Conservation (phyloP, 2,888 invertebrate genomes). For the Leucozona laternaria region DNA sequence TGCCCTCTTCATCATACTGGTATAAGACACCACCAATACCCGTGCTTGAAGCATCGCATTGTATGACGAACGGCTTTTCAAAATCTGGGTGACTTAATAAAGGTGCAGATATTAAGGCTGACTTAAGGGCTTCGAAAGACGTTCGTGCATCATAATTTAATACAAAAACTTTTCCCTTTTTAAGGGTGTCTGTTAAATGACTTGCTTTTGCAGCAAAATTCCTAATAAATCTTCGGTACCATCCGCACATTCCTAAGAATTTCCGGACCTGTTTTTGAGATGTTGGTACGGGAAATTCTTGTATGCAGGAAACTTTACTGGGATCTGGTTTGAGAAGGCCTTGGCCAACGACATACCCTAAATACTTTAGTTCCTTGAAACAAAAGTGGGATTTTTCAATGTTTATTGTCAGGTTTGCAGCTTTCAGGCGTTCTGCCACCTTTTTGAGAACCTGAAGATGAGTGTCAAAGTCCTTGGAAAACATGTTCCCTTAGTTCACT, state of each 20-base stretch:
- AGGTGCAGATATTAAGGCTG: not conserved
- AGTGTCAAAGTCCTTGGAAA: conserved; percentile 55
- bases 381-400: conserved; percentile 45
- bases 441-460: conserved; percentile 57
- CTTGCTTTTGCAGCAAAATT: conserved; percentile 43
- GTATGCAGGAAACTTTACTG: conserved; percentile 27
- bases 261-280: conserved; percentile 66
- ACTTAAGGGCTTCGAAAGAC: not conserved
- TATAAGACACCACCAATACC: not conserved
- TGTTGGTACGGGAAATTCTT: conserved; percentile 70
- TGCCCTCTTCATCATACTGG: not conserved
- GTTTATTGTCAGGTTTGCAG: conserved; percentile 69
- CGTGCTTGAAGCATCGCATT: not conserved
- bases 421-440: conserved; percentile 44
- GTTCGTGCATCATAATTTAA: not conserved
- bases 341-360: conserved; percentile 62
- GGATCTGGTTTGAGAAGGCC: conserved; percentile 58
- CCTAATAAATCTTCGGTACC: conserved; percentile 73
- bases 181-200: not conserved
- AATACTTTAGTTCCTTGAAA: conserved; percentile 43
- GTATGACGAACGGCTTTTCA: not conserved
- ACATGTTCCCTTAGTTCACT: conserved; percentile 44
- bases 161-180: not conserved
- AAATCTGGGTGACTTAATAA: not conserved
- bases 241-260: conserved; percentile 76